Evolutionary conservation across 1,140 invertebrate genomes (phyloP).

Genomic region (Rhopalosiphum padi): DNA sequence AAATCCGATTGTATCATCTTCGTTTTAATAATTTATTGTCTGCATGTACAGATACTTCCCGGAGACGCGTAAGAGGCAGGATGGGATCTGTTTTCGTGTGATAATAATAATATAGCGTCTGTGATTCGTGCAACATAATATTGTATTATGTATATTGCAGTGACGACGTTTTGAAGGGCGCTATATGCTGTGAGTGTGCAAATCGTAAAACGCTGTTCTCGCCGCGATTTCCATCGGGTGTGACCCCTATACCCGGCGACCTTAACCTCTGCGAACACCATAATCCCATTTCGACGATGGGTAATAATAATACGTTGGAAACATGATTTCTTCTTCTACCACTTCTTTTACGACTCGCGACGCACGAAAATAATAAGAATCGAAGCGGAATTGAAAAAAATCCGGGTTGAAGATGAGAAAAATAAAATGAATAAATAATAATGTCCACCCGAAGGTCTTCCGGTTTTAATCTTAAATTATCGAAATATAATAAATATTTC

Average conservation of each 20-base stretch:
- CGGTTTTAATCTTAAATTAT: conserved; percentile 21
- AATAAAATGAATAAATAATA: conserved; percentile 12
- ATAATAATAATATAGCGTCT: conserved; percentile 9
- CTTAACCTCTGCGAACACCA: conserved; percentile 40
- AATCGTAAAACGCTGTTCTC: conserved; percentile 5
- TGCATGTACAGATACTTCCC: background rate
- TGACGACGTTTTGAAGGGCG: conserved; percentile 1
- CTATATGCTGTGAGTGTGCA: background rate
- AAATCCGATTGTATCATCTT: background rate
- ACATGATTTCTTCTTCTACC: background rate
- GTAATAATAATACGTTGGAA: background rate
- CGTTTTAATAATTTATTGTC: background rate
- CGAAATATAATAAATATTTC: conserved; percentile 32
- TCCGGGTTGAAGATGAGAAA: background rate
- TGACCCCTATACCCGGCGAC: conserved; percentile 21
- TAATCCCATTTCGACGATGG: conserved; percentile 33
- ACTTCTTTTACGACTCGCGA: background rate
- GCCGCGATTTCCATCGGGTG: background rate
- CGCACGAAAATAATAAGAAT: conserved; percentile 10
- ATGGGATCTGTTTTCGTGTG: background rate
- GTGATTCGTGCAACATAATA: background rate
- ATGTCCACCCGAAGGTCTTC: conserved; percentile 42
- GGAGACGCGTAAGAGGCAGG: background rate
- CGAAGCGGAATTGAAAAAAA: background rate
- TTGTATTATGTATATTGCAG: background rate